Conservation (phyloP, 2,113 vertebrate species). For the Xenopus laevis region DNA sequence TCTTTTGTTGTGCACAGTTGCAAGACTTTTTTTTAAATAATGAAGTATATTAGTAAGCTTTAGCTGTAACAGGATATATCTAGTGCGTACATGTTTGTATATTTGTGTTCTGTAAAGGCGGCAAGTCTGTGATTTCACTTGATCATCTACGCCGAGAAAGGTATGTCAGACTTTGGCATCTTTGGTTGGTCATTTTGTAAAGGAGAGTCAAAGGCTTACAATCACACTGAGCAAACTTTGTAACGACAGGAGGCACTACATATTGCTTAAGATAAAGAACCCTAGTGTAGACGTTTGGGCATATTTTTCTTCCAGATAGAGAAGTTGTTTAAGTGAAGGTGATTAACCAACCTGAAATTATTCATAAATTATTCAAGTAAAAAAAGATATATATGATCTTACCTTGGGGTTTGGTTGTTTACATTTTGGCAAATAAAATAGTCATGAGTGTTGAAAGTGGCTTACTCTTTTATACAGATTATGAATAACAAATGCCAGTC, state of each 20-base stretch:
- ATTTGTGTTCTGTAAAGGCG: too few species aligned
- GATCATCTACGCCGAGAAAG: too few species aligned
- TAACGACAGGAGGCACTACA: not conserved
- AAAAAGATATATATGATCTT: not conserved
- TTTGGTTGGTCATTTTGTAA: too few species aligned
- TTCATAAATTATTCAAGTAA: not conserved
- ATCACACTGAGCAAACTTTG: not conserved
- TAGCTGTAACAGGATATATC: too few species aligned
- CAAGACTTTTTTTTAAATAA: too few species aligned
- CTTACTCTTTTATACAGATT: slow-evolving; percentile 12
- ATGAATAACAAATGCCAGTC: not conserved
- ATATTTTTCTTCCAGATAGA: not conserved
- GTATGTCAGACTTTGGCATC: too few species aligned
- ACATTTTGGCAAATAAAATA: not conserved
- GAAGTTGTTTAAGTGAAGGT: not conserved
- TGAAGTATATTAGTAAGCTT: too few species aligned
- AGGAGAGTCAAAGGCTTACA: not conserved
- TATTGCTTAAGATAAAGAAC: not conserved
- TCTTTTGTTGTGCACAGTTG: not conserved
- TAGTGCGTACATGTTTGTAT: too few species aligned
- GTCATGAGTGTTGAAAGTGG: slow-evolving; percentile 22
- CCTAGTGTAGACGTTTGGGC: not conserved
- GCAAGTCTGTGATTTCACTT: too few species aligned
- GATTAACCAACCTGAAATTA: not conserved
- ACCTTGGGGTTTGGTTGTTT: not conserved